phyloP scores from a whole-genome alignment of 2,888 invertebrate species.

The Peribatodes rhomboidaria region DNA sequence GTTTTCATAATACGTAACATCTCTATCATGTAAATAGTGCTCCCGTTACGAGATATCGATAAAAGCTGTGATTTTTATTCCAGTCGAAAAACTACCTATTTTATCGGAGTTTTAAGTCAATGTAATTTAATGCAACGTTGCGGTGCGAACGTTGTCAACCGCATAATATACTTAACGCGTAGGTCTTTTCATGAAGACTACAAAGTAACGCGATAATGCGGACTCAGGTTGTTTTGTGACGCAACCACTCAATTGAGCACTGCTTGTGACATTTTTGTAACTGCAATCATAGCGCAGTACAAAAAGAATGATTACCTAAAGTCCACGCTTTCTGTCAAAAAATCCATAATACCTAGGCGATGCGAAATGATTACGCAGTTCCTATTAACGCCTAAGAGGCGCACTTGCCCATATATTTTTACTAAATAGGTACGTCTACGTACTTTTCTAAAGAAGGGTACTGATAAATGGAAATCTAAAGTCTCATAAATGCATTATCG shows the following conservation, averaged over 20 bases:
- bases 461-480: not conserved
- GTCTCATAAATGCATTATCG: not conserved
- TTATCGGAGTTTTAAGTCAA: not conserved
- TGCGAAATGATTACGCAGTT: too few relatives aligned
- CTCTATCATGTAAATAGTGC: conserved; percentile 19
- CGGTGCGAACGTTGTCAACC: conserved; percentile 10
- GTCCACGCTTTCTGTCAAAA: too few relatives aligned
- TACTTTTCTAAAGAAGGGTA: too few relatives aligned
- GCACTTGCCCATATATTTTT: too few relatives aligned
- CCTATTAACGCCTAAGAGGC: too few relatives aligned
- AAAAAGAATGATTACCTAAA: not conserved
- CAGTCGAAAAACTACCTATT: not conserved
- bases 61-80: conserved; percentile 1
- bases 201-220: not conserved
- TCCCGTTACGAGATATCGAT: not conserved
- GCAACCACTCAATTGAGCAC: conserved; percentile 27
- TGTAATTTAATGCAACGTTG: conserved; percentile 11
- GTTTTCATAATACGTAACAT: conserved; percentile 24
- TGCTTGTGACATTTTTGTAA: conserved; percentile 30
- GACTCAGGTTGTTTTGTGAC: conserved; percentile 7
- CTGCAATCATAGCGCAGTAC: not conserved
- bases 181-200: not conserved
- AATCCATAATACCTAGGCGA: too few relatives aligned
- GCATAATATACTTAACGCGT: not conserved
- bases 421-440: too few relatives aligned